These are phyloP conservation scores for Xestia sexstrigata DNA, from an alignment of 2,888 invertebrate genomes.

Conservation along the genomic window DNA sequence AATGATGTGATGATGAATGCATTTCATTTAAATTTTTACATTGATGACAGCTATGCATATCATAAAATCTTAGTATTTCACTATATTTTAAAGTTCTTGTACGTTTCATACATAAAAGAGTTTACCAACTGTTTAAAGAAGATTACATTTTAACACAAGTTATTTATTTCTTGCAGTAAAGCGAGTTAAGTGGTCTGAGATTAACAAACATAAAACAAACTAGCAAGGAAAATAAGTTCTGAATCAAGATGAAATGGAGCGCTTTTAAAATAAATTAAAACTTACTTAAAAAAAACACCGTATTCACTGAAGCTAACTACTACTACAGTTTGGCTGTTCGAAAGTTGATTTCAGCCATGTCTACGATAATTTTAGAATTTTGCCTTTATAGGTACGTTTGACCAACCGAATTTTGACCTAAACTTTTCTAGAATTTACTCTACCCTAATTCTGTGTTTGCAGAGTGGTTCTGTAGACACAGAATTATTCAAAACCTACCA, in stretches of 20 bases:
- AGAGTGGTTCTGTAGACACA: background rate
- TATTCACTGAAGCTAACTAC: background rate
- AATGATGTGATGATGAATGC: background rate
- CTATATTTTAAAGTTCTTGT: background rate
- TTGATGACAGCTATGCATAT: background rate
- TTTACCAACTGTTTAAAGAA: background rate
- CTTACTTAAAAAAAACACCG: background rate
- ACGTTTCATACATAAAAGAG: background rate
- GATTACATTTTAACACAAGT: conserved; percentile 10
- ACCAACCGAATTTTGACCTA: background rate
- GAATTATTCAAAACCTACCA: conserved; percentile 37
- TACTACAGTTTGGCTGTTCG: background rate
- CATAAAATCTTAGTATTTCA: background rate
- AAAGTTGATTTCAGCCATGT: background rate
- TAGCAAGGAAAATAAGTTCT: background rate
- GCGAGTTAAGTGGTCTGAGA: background rate
- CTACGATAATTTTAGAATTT: background rate
- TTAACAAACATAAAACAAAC: conserved; percentile 11
- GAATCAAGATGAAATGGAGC: background rate
- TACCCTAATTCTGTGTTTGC: conserved; percentile 1
- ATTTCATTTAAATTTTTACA: too few relatives aligned
- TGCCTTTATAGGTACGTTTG: background rate
- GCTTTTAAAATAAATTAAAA: background rate
- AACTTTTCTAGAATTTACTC: background rate
- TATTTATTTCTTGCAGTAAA: conserved; percentile 10